Conservation (phyloP, 2,888 invertebrate species). For the Priocnemis perturbator region DNA sequence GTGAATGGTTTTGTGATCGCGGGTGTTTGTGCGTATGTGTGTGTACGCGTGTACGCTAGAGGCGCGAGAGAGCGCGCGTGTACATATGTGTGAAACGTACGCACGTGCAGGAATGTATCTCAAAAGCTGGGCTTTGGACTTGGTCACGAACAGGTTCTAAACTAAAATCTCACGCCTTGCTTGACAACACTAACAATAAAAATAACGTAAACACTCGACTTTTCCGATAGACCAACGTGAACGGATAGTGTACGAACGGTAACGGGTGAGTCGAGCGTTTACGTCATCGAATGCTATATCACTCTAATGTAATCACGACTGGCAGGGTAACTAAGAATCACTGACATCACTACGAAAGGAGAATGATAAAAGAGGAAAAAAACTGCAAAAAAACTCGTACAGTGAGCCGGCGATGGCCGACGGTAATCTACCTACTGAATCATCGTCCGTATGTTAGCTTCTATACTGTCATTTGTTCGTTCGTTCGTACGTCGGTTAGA, state of each 20-base stretch:
- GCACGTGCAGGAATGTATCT: conserved; percentile 7
- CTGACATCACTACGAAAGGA: conserved; percentile 47
- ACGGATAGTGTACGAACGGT: conserved; percentile 8
- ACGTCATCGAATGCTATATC: conserved; percentile 25
- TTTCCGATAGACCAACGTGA: neutral
- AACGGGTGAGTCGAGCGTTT: conserved; percentile 37
- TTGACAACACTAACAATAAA: conserved; percentile 41
- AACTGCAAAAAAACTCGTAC: conserved; percentile 43
- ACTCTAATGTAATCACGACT: conserved; percentile 44
- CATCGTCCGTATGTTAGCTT: neutral
- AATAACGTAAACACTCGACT: conserved; percentile 43
- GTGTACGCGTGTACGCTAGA: neutral
- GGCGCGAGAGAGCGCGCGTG: neutral
- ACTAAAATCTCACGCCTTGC: conserved; percentile 51
- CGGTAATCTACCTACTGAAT: conserved; percentile 45
- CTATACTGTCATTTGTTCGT: no score
- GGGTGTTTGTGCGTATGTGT: neutral
- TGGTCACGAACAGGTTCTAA: conserved; percentile 43
- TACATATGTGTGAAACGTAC: neutral
- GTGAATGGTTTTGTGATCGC: no score
- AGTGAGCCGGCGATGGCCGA: conserved; percentile 41
- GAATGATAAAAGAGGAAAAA: conserved; percentile 32
- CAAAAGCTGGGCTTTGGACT: conserved; percentile 57
- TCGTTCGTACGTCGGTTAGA: no score
- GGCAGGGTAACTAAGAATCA: conserved; percentile 46